Evolutionary conservation across 1,140 invertebrate species (phyloP), one percentile per base, ranked within the genome.

Genomic region (Panonychus citri): DNA sequence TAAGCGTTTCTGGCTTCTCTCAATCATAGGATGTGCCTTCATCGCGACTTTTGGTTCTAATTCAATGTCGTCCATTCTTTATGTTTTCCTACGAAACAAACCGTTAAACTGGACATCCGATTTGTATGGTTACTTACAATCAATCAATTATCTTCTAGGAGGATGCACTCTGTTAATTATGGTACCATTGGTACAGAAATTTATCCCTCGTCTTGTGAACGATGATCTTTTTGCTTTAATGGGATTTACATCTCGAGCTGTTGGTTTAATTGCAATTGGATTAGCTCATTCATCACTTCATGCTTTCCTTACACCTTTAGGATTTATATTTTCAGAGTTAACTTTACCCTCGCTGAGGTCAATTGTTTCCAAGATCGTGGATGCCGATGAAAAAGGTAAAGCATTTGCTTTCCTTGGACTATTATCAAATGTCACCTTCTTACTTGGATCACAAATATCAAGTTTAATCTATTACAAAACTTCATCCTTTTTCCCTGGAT

Each of bases 371-470:
- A 70, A 69, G 57, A 62, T 72, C 53, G 70, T 75, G 0, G 60
- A 65, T 19, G 54, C 60, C 12, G 63, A 68, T 62, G 73, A 75
- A 62, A 70, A 70, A 65, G 72, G 72, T 70, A 62, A 64, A 60
- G 60, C 73, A 40, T 74, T 74, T 64, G 67, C 69, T 8, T 65
- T 71, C 55, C 60, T 73, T 13, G 69, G 70, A 46, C 10, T 46
- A 21, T 8, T 46, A 2, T n/a, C 43, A 8, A 46, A 46, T 1
- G 15, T 46, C 43, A 46, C 43, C 43, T 46, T 46, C 21, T 19
- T 46, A 10, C 15, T 46, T 19, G 43, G 43, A 13, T 46, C 43
- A 15, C 43, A 46, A 46, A 21, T 24, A 19, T 46, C 43, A 10
- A 21, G n/a, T 7, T 24, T 46, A 13, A 46, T 46, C n/a, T 46